These are phyloP conservation scores for Trachelus troglodyta DNA, from an alignment of 2,888 invertebrate species.

Conservation along the genomic window DNA sequence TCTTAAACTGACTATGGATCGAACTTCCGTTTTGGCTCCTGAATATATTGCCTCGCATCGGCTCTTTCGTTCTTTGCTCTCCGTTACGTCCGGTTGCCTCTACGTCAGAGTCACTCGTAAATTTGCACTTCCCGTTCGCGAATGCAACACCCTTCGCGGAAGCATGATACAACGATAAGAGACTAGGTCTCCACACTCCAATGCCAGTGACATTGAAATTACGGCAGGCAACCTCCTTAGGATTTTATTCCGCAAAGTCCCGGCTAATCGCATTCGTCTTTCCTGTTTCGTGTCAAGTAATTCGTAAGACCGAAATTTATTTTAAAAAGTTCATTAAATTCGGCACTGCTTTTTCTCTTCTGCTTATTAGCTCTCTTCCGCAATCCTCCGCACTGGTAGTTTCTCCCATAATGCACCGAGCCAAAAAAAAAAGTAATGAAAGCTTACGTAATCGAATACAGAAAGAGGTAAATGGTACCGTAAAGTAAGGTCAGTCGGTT, in stretches of 20 bases:
- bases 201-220: constrained; percentile 19
- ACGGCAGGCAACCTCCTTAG: constrained; percentile 37
- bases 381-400: neutral
- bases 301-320: constrained; percentile 12
- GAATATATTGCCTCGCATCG: neutral
- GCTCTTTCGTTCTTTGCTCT: neutral
- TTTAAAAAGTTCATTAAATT: neutral
- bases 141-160: constrained; percentile 6
- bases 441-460: too few relatives aligned
- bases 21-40: neutral
- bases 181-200: neutral
- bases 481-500: too few relatives aligned
- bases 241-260: constrained; percentile 38
- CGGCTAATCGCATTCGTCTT: too few relatives aligned
- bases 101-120: neutral
- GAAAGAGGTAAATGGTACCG: too few relatives aligned
- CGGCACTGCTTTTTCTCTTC: neutral
- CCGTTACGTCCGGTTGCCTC: constrained; percentile 1
- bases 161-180: neutral
- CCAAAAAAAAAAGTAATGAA: too few relatives aligned
- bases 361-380: constrained; percentile 4
- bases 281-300: too few relatives aligned
- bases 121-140: constrained; percentile 16
- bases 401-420: too few relatives aligned
- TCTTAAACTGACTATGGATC: too few relatives aligned